Base-by-base conservation (phyloP, 2,113 vertebrate genomes). In the Pan troglodytes region DNA sequence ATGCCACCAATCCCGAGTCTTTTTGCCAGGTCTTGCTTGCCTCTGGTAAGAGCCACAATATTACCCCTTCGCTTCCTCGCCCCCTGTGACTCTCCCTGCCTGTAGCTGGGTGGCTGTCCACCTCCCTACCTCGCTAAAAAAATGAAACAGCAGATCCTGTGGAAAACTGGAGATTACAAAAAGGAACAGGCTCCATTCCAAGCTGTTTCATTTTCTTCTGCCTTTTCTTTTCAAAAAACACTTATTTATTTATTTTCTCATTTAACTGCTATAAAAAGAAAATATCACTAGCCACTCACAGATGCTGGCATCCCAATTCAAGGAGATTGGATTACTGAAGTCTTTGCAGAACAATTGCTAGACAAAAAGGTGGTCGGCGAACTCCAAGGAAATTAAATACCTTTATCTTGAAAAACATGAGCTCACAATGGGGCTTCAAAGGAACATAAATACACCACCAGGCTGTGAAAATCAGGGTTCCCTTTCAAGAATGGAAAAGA, bases 341-440 rank as follows among this genome's bases (percentile, higher is more conserved):
- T 68, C 70, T 97, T 96, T 48, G 13, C 35, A 81, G 89, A 97
- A 94, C 95, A 83, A 76, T 97, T 3, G 0, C 94, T 48, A 95
- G 76, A 96, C 81, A 78, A 94, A 94, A 90, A 96, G 59, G 68
- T 79, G 68, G 76, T 85, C 5, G 20, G 94, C 93, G 96, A 96
- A 86, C 95, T 97, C 95, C 59, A 94, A 96, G 90, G 96, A 96
- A 96, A 90, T 93, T 83, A 97, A 97, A 98, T 98, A 96, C 94
- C 61, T 97, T 98, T 97, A 98, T 98, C 97, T 97, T 92, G 93
- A 96, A 96, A 97, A 98, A 97, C 94, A 90, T 48, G 57, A 95
- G 94, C 95, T 93, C 96, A 91, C 64, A 81, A 90, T 93, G 35
- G 18, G 83, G 76, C 96, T 98, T 98, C 96, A 96, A 97, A 97